Conservation (phyloP, 2,113 vertebrate species). For the Arvicanthis niloticus region DNA sequence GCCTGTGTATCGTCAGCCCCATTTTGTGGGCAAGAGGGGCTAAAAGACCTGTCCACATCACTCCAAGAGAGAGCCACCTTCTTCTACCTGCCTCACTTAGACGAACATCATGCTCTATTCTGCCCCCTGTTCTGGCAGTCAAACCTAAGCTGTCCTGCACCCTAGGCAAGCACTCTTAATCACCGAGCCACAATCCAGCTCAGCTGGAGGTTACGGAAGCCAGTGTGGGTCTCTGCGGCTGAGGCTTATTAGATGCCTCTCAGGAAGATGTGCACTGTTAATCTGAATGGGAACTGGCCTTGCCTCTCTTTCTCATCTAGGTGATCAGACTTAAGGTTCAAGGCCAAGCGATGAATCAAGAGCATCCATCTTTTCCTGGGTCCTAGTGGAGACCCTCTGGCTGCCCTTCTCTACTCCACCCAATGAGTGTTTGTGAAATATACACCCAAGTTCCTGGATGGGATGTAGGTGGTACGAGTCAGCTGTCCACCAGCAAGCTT, state of each 20-base stretch:
- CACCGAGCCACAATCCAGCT: too few relatives aligned
- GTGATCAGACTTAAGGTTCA: neutral
- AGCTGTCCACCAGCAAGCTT: neutral
- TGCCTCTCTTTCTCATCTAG: rapidly evolving
- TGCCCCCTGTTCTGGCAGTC: neutral
- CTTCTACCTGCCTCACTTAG: too few relatives aligned
- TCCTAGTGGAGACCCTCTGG: neutral
- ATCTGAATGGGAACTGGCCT: too few relatives aligned
- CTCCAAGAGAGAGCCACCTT: neutral
- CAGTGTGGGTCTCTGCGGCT: neutral
- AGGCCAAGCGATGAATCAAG: neutral
- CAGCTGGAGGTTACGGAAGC: neutral
- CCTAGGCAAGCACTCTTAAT: neutral
- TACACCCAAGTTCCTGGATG: too few relatives aligned
- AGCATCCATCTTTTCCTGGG: too few relatives aligned
- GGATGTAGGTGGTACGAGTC: too few relatives aligned
- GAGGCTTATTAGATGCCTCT: neutral
- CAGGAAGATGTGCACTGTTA: neutral
- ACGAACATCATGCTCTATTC: too few relatives aligned
- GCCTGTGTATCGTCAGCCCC: neutral
- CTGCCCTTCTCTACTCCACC: rapidly evolving
- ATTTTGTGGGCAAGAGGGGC: neutral
- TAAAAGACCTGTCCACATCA: neutral
- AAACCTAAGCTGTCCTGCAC: neutral
- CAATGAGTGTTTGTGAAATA: neutral